Evolutionary conservation across 2,113 vertebrate genomes (phyloP).

Genomic region (Nesogale talazaci): DNA sequence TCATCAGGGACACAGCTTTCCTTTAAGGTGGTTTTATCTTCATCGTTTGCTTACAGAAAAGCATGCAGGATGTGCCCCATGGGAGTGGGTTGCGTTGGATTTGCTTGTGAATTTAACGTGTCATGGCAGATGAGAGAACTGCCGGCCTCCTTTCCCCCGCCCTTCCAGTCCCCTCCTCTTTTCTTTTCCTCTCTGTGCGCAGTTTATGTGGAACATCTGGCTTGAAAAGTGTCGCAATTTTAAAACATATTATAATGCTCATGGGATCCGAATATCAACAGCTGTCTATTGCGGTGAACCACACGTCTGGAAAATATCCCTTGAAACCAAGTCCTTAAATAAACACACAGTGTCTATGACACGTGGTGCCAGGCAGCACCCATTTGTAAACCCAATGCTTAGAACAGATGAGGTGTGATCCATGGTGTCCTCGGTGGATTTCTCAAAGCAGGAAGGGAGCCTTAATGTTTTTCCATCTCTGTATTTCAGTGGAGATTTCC

Average conservation of each 20-base stretch:
- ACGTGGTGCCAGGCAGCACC: slow-evolving; percentile 86
- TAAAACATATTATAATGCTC: slow-evolving; percentile 92
- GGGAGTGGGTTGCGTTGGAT: slow-evolving; percentile 71
- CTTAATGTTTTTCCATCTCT: not conserved
- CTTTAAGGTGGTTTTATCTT: slow-evolving; percentile 68
- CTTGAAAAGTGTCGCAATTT: slow-evolving; percentile 92
- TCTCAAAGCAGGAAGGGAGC: not conserved
- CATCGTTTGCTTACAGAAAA: slow-evolving; percentile 67
- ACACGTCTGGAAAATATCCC: slow-evolving; percentile 90
- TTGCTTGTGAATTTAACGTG: slow-evolving; percentile 57
- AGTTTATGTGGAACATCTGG: slow-evolving; percentile 91
- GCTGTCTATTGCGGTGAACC: slow-evolving; percentile 90
- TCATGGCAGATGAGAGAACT: slow-evolving; percentile 81
- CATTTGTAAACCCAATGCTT: slow-evolving; percentile 86
- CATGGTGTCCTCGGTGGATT: slow-evolving; percentile 76
- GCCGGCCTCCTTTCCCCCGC: slow-evolving; percentile 66
- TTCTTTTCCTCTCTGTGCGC: slow-evolving; percentile 66
- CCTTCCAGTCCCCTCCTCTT: slow-evolving; percentile 35
- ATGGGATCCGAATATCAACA: slow-evolving; percentile 91
- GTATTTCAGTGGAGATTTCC: not conserved
- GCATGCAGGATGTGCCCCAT: slow-evolving; percentile 59
- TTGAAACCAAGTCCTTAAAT: slow-evolving; percentile 90
- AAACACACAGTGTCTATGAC: slow-evolving; percentile 90
- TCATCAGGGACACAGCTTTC: slow-evolving; percentile 38
- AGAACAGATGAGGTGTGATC: slow-evolving; percentile 87